These are phyloP conservation scores for Sebastes steindachneri DNA, from an alignment of 2,797 vertebrate species.

Conservation along the genomic window DNA sequence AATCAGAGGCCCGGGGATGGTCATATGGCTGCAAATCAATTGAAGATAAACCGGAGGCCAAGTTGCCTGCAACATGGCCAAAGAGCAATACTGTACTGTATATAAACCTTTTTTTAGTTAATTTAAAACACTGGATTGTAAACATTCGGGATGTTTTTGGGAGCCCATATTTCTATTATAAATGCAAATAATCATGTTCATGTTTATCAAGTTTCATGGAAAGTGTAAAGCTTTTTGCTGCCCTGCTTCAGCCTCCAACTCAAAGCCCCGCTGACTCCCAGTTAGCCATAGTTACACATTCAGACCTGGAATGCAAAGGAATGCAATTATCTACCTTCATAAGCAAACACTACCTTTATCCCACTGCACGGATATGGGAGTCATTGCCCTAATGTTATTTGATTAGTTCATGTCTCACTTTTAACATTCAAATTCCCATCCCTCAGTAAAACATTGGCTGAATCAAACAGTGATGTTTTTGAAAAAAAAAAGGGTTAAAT, in stretches of 20 bases:
- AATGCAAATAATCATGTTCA: neutral
- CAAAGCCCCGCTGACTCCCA: neutral
- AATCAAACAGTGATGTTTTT: neutral
- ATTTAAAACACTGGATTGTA: neutral
- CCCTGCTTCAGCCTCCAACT: neutral
- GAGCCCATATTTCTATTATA: neutral
- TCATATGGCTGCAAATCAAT: slow-evolving; percentile 73
- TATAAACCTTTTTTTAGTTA: neutral
- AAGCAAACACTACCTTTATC: slow-evolving; percentile 30
- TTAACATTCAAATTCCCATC: neutral
- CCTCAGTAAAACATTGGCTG: neutral
- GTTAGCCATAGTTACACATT: slow-evolving; percentile 9
- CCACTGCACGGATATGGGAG: neutral
- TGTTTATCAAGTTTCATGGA: neutral
- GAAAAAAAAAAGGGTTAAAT: neutral
- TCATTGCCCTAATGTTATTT: neutral
- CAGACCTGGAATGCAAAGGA: slow-evolving; percentile 30
- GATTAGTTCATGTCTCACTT: neutral
- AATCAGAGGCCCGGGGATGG: slow-evolving; percentile 71
- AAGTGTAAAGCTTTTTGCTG: neutral
- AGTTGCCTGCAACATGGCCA: neutral
- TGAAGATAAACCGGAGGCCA: slow-evolving; percentile 23
- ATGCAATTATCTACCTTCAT: slow-evolving; percentile 28
- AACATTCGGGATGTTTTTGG: neutral
- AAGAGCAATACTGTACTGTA: neutral